These are phyloP conservation scores for Sisyra nigra DNA, from an alignment of 2,888 invertebrate species.

Conservation along the genomic window DNA sequence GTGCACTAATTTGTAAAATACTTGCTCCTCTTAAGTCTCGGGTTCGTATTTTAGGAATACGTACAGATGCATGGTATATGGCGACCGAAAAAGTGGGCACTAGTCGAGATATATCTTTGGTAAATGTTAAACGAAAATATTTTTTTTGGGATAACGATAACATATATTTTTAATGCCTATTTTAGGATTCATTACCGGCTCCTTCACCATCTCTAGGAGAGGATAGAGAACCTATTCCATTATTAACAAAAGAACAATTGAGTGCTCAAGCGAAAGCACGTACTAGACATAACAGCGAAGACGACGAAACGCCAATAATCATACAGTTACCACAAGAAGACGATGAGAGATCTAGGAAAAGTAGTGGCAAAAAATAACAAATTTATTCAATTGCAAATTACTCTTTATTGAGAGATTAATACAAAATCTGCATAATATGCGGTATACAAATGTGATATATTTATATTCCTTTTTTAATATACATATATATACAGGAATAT, in stretches of 20 bases:
- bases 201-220: conserved; percentile 1
- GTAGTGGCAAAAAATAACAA: no score
- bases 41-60: conserved; percentile 45
- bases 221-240: background rate
- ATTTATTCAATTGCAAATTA: no score
- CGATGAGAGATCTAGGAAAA: no score
- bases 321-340: conserved; percentile 12
- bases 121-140: no score
- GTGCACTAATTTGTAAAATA: conserved; percentile 51
- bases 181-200: background rate
- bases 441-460: no score
- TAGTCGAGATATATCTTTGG: background rate
- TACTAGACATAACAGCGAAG: background rate
- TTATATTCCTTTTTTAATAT: no score
- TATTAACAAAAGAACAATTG: conserved; percentile 5
- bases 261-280: conserved; percentile 1
- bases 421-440: no score
- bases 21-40: conserved; percentile 51
- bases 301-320: background rate
- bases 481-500: no score
- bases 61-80: conserved; percentile 44
- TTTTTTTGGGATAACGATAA: no score
- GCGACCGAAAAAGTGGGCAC: conserved; percentile 1
- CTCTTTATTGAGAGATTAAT: no score
- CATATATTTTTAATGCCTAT: background rate